Evolutionary conservation across 2,113 vertebrate genomes (phyloP), one percentile per base, ranked within the genome.

Genomic region (Orientallactaga bullata): DNA sequence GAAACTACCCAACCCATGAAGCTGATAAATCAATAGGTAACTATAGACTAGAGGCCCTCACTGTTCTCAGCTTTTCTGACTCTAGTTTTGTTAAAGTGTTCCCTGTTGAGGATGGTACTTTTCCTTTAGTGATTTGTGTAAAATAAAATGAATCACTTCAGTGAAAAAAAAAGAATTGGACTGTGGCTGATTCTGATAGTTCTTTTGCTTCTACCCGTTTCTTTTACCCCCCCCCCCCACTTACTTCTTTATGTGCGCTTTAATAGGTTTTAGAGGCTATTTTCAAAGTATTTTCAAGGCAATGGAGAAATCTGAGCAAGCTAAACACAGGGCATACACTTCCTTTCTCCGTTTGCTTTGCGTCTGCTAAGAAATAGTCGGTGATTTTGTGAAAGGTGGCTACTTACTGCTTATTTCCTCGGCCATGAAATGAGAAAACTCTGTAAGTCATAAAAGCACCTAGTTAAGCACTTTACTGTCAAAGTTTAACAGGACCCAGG

Each of bases 211-310:
- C 58, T 7, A 72, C 65, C 68, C 60, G 61, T 42, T 82, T 80
- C 7, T 37, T 76, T 85, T n/a, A 20, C 37, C 65, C 32, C 16
- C 23, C 65, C 68, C 37, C 65, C 32, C 16, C 23, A 69, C 68
- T 60, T 73, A 72, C 58, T 94, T 65, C 68, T 66, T 69, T 63
- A n/a, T 28, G 12, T 78, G 30, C 81, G 16, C 42, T 79, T 91
- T 72, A 77, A 60, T 65, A 63, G 42, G 80, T 58, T 79, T 89
- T 17, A 39, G 58, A 74, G 81, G 60, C 18, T 66, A 42, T 86
- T 68, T 88, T 63, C 61, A 90, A 95, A 79, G 89, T 85, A 60
- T 88, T 94, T 97, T 86, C 86, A 69, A 47, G 28, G 76, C 30
- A 81, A 80, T 28, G 30, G 93, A 74, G 60, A 68, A 91, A 82